These are phyloP conservation scores for Hypena proboscidalis DNA, from an alignment of 2,888 invertebrate genomes.

Conservation along the genomic window DNA sequence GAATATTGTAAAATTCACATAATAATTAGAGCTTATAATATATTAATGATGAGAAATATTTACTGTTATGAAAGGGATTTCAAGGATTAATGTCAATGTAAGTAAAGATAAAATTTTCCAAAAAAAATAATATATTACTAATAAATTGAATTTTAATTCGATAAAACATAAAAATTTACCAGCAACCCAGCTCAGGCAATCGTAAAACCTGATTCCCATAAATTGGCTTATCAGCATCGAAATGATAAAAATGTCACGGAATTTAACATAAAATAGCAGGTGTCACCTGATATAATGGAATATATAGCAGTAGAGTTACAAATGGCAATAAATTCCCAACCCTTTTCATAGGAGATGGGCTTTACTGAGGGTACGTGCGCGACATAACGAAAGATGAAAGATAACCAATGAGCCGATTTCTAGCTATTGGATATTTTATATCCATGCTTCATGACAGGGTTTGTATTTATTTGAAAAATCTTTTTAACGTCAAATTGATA, in stretches of 20 bases:
- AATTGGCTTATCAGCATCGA: slow-evolving; percentile 40
- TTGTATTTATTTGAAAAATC: no score
- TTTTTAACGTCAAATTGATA: no score
- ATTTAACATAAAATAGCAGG: slow-evolving; percentile 50
- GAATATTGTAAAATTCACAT: no score
- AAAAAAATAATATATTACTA: no score
- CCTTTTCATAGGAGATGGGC: slow-evolving; percentile 52
- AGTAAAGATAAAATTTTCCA: no score
- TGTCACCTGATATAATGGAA: slow-evolving; percentile 47
- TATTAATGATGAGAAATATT: no score
- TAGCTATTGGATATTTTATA: slow-evolving; percentile 21
- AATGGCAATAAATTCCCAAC: slow-evolving; percentile 54
- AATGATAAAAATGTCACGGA: slow-evolving; percentile 46
- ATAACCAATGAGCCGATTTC: slow-evolving; percentile 29
- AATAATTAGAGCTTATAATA: no score
- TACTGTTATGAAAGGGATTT: no score
- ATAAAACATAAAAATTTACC: slow-evolving; percentile 14
- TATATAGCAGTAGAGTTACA: slow-evolving; percentile 41
- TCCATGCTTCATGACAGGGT: slow-evolving; percentile 18
- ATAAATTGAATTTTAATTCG: no score
- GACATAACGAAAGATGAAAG: slow-evolving; percentile 27
- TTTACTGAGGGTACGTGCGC: slow-evolving; percentile 38
- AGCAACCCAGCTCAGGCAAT: slow-evolving; percentile 22
- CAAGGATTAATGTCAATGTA: no score
- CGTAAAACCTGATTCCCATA: slow-evolving; percentile 34